These are phyloP conservation scores for Callyntrura guangdongensis DNA, from an alignment of 2,888 invertebrate species.

Conservation along the genomic window DNA sequence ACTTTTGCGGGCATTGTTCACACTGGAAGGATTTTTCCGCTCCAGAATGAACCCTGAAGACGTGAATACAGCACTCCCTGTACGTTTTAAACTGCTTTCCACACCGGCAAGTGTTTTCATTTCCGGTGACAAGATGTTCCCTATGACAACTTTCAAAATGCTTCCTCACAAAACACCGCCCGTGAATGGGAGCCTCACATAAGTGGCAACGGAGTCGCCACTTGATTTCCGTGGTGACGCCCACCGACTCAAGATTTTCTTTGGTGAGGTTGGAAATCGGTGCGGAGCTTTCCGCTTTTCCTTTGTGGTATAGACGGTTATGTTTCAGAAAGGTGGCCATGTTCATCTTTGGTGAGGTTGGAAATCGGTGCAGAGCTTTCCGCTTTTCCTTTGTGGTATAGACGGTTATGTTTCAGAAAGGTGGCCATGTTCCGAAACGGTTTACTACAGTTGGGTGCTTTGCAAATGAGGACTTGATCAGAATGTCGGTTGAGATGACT, in stretches of 20 bases:
- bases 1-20: not conserved
- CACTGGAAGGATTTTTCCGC: conserved; percentile 1
- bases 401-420: not conserved
- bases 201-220: not conserved
- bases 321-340: conserved; percentile 18
- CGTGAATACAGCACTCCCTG: not conserved
- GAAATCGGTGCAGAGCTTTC: not conserved
- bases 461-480: conserved; percentile 4
- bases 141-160: not conserved
- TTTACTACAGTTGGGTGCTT: conserved; percentile 5
- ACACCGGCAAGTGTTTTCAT: not conserved
- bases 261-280: not conserved
- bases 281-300: not conserved
- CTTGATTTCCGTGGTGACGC: not conserved
- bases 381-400: not conserved
- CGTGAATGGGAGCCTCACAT: not conserved
- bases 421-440: not conserved
- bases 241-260: not conserved
- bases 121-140: not conserved
- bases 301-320: not conserved
- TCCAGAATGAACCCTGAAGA: not conserved
- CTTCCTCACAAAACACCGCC: not conserved
- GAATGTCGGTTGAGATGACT: not conserved
- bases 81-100: not conserved
- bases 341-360: not conserved